A percentile compares a stretch with the other conserved stretches of the same genome.
Evolutionary conservation across 2,888 invertebrate species (phyloP).

Genomic region (Hecatera dysodea): DNA sequence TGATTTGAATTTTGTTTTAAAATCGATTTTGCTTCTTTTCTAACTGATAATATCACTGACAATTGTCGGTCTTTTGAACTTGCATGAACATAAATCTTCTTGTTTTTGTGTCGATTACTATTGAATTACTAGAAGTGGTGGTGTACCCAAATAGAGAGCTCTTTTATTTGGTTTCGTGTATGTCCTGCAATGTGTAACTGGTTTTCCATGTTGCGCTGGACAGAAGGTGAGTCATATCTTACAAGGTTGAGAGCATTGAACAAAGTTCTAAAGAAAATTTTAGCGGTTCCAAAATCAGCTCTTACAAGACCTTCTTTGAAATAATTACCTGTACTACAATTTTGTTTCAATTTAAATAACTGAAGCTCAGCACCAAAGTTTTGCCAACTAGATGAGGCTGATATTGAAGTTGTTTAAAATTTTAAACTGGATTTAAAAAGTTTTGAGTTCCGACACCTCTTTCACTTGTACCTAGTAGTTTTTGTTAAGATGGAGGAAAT

Average conservation of each 20-base stretch:
- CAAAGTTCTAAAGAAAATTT: neutral
- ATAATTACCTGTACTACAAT: conserved; percentile 31
- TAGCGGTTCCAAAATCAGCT: neutral
- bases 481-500: conserved; percentile 50
- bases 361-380: conserved; percentile 33
- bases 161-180: neutral
- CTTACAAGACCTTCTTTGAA: neutral
- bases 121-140: neutral
- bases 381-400: conserved; percentile 44
- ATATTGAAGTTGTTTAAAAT: conserved; percentile 58
- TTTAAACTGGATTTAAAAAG: conserved; percentile 59
- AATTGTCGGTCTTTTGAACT: neutral
- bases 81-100: neutral
- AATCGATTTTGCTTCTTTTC: too few species aligned
- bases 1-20: too few species aligned
- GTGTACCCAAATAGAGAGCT: too few species aligned
- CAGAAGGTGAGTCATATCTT: too few species aligned
- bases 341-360: conserved; percentile 26
- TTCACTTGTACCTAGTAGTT: conserved; percentile 51
- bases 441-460: conserved; percentile 53
- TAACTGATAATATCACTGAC: neutral
- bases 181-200: neutral
- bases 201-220: neutral
- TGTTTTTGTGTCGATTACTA: neutral
- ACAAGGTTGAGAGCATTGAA: neutral